Base-by-base conservation (phyloP, 2,113 vertebrate genomes). In the Typhlomys cinereus region DNA sequence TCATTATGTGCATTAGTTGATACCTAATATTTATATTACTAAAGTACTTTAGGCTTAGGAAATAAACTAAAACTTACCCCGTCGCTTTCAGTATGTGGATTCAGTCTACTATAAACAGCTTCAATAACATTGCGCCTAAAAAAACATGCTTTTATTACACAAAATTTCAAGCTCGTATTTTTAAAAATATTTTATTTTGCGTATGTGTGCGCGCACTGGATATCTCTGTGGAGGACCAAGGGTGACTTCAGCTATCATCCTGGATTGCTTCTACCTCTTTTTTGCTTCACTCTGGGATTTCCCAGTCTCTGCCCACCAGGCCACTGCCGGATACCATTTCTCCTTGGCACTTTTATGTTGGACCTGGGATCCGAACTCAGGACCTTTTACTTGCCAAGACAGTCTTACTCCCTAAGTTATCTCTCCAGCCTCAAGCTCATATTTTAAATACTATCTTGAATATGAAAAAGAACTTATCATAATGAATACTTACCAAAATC, bases 51-150 rank as follows among this genome's bases (percentile, higher is more conserved):
- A 90, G 93, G 39, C 34, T 44, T 95, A 96, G 62, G 31, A 96
- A 96, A 86, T 70, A 96, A 97, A 95, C 44, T 2, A 84, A 85
- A 97, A 99, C 99, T 99, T 98, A 99, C 99, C 99, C 99, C 99
- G 95, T 99, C 99, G 96, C 98, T 99, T 96, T 99, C 99, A 98
- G 98, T 99, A 98, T 99, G 99, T 95, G 99, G 99, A 98, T 99
- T 99, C 98, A 99, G 98, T 96, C 99, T 99, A 98, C 98, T 99
- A 98, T 99, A 99, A 96, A 99, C 99, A 96, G 98, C 98, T 98
- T 99, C 99, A 96, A 99, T 99, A 98, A 99, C 98, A 98, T 98
- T 98, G 98, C 98, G 99, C 97, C 99, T 99, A 97, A 81, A 97
- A 97, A 52, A 81, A 67, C 67, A 74, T 8, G 74, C 39, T 95